Conservation (phyloP, 92 coral and sea anemone genomes). For the Umimayanthus chanpuru region DNA sequence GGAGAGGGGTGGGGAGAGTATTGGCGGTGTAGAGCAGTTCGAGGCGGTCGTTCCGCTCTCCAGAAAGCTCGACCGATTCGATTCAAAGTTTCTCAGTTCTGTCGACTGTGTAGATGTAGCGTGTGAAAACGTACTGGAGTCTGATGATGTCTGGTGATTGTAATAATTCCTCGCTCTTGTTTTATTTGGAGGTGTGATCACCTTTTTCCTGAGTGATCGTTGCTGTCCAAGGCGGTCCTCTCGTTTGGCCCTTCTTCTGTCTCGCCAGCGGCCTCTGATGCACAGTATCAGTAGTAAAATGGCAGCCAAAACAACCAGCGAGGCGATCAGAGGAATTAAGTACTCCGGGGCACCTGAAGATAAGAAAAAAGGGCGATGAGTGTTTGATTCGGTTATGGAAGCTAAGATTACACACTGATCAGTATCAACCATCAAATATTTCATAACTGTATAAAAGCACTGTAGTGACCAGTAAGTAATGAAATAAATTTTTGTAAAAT, state of each 20-base stretch:
- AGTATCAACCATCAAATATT: too few species aligned
- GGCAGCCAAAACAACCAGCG: slow-evolving; percentile 92
- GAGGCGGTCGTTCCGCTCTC: slow-evolving; percentile 72
- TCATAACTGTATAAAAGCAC: too few species aligned
- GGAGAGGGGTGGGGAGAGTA: slow-evolving; percentile 92
- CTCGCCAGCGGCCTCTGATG: slow-evolving; percentile 90
- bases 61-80: slow-evolving; percentile 81
- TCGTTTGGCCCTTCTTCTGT: slow-evolving; percentile 69
- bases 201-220: slow-evolving; percentile 75
- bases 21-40: slow-evolving; percentile 82
- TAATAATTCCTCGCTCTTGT: slow-evolving; percentile 72
- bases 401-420: too few species aligned
- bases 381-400: background rate
- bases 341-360: slow-evolving; percentile 80
- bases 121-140: slow-evolving; percentile 69
- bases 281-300: slow-evolving; percentile 80
- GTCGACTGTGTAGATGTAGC: slow-evolving; percentile 86
- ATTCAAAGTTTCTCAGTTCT: slow-evolving; percentile 93
- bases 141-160: slow-evolving; percentile 81
- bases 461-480: too few species aligned
- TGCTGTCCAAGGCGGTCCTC: slow-evolving; percentile 71
- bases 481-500: too few species aligned
- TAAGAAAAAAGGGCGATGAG: background rate
- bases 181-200: slow-evolving; percentile 71
- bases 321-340: slow-evolving; percentile 92